Percentiles rank a stretch among this genome's conserved stretches.
These are phyloP conservation scores for Coluber constrictor DNA, from an alignment of 2,797 vertebrate genomes.

Conservation along the genomic window DNA sequence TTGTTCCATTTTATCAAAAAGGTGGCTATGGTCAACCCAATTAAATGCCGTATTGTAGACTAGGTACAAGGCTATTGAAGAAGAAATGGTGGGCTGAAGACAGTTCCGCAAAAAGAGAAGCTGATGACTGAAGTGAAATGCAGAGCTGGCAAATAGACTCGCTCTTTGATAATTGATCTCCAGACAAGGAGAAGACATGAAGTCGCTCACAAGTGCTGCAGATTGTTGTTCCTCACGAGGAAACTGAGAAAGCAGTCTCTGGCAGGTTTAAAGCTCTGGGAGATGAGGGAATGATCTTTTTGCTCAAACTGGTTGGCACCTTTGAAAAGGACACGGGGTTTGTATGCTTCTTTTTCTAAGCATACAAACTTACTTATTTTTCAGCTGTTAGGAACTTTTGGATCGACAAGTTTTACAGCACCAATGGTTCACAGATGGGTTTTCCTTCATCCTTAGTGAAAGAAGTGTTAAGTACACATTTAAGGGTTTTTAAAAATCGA, in stretches of 20 bases:
- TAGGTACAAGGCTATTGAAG: background rate
- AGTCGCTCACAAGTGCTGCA: background rate
- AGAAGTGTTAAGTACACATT: background rate
- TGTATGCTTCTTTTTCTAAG: background rate
- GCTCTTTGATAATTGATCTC: background rate
- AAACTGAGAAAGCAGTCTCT: background rate
- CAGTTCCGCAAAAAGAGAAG: background rate
- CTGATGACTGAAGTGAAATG: background rate
- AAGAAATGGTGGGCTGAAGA: background rate
- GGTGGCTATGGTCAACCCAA: background rate
- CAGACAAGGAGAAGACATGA: background rate
- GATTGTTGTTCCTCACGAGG: background rate
- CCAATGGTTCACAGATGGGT: background rate
- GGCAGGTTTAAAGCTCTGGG: background rate
- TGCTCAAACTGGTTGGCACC: background rate
- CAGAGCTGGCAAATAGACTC: background rate
- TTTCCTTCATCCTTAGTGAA: background rate
- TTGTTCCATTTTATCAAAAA: background rate
- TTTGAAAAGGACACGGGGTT: background rate
- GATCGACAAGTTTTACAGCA: background rate
- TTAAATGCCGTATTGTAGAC: background rate
- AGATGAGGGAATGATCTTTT: background rate
- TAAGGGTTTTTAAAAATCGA: background rate
- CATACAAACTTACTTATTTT: background rate
- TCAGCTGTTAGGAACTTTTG: background rate